phyloP scores from a whole-genome alignment of 2,113 vertebrate species.

The Ochotona curzoniae region DNA sequence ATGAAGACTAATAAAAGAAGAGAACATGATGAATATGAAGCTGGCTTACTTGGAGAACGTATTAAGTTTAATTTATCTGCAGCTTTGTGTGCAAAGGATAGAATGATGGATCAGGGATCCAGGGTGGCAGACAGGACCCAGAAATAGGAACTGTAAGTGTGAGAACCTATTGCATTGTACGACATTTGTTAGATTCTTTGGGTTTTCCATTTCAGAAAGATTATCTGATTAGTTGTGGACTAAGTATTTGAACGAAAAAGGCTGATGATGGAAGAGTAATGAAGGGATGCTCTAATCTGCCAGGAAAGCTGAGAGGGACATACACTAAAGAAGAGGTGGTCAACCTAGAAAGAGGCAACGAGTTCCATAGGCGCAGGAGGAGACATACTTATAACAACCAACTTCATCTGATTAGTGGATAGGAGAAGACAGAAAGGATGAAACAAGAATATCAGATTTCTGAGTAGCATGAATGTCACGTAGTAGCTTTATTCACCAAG shows the following conservation, averaged over 20 bases:
- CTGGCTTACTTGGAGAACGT: background rate
- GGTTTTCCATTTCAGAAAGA: background rate
- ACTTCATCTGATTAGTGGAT: no score
- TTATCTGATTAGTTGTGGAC: background rate
- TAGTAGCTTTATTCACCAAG: background rate
- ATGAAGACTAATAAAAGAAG: no score
- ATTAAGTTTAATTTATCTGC: background rate
- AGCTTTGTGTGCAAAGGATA: background rate
- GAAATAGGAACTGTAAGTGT: background rate
- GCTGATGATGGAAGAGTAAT: background rate
- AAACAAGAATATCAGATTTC: background rate
- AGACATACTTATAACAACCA: background rate
- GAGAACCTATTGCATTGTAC: background rate
- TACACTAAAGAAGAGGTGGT: background rate
- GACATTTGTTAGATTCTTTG: background rate
- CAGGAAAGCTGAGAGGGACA: background rate
- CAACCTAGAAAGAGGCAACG: background rate
- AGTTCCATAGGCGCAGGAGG: background rate
- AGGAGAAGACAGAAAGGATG: no score
- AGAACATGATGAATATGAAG: background rate
- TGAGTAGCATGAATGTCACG: background rate
- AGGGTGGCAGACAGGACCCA: background rate
- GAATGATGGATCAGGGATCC: background rate
- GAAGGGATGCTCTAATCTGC: background rate
- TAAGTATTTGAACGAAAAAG: background rate